Evolutionary conservation across 2,888 invertebrate species (phyloP), one percentile per base, ranked within the genome.

Genomic region (Podabrus alpinus): DNA sequence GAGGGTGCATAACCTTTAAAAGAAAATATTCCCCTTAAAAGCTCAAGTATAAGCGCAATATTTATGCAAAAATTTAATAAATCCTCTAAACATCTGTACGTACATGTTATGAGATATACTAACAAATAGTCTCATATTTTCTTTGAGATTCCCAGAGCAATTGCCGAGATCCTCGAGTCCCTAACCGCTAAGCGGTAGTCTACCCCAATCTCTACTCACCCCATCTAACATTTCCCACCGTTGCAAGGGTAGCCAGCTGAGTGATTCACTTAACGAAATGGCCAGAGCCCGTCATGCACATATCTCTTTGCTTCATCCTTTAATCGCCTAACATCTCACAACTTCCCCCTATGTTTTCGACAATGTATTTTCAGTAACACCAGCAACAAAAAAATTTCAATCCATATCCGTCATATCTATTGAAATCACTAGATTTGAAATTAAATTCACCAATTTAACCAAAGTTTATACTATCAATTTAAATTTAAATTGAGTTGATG

Each of bases 261-360:
- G 82, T 83, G 82, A 83, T 82, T 82, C 82, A 82, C 83, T 83
- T 82, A 83, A 79, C 80, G 82, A 80, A 82, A 82, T 82, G 82
- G 83, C 79, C 81, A 79, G 80, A 77, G 77, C 80, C 80, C 80
- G 75, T 80, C 78, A 80, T 81, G 78, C 81, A 80, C 81, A 81
- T 81, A 81, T 81, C 80, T 81, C 74, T 79, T 78, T 73, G 77
- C 78, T 79, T 79, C 80, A 80, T 81, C 79, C 81, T 74, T 80
- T 81, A 81, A 81, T 81, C 80, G 78, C 77, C 68, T 71, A 67
- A 73, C 73, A 77, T 76, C 71, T 72, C 70, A 66, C 69, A 66
- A 59, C 69, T 60, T 66, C 69, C 68, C 75, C 75, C 70, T 64
- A 71, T 68, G 68, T 64, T 68, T 62, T 62, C 59, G 25, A 21